Percentiles rank a stretch among this genome's conserved stretches.
These are phyloP conservation scores for Pteromalus puparum DNA, from an alignment of 1,140 invertebrate species.

Conservation along the genomic window DNA sequence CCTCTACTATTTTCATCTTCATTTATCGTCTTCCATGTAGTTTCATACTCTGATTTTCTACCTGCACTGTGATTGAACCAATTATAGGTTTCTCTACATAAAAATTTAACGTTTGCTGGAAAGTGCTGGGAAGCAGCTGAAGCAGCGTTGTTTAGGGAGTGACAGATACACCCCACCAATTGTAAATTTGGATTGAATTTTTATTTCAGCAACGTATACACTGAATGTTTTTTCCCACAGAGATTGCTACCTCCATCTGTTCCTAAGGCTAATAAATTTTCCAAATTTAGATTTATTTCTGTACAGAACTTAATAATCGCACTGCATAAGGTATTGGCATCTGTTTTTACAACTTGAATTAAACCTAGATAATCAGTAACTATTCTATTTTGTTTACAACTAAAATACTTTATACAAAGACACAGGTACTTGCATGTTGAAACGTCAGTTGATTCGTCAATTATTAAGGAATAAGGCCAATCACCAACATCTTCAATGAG, in stretches of 20 bases:
- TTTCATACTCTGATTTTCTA: conserved; percentile 50
- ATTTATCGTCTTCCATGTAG: background rate
- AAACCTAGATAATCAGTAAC: conserved; percentile 15
- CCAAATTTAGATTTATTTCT: conserved; percentile 31
- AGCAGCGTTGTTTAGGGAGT: conserved; percentile 55
- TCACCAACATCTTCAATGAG: conserved; percentile 13
- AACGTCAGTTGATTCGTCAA: too few relatives aligned
- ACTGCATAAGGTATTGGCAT: background rate
- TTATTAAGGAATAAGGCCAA: background rate
- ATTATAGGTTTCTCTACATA: conserved; percentile 55
- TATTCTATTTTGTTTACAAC: background rate
- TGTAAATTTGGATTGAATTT: conserved; percentile 47
- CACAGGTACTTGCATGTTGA: too few relatives aligned
- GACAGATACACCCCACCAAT: conserved; percentile 53
- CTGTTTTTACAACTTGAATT: conserved; percentile 19
- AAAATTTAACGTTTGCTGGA: conserved; percentile 55
- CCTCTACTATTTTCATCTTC: background rate
- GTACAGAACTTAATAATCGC: conserved; percentile 37
- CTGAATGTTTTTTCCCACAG: conserved; percentile 53
- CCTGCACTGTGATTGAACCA: conserved; percentile 56
- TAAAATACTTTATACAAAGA: conserved; percentile 9
- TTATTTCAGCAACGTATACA: conserved; percentile 53
- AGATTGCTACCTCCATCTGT: conserved; percentile 51
- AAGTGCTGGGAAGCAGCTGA: conserved; percentile 54
- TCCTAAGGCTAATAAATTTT: conserved; percentile 43